Conservation (phyloP, 2,113 vertebrate genomes). For the Propithecus coquereli region DNA sequence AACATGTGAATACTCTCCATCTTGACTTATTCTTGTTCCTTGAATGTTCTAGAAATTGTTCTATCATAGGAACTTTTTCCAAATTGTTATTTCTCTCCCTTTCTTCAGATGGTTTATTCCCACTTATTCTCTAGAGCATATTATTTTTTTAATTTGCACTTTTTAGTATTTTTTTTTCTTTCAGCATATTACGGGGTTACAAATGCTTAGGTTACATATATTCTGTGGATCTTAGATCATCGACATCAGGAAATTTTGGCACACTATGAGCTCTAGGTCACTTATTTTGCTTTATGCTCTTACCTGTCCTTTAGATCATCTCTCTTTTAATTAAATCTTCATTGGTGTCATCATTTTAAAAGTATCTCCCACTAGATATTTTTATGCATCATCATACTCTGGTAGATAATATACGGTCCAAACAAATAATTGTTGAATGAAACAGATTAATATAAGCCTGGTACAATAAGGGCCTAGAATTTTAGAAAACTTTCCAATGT, state of each 20-base stretch:
- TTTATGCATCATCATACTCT: background rate
- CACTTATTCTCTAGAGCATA: background rate
- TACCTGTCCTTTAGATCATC: background rate
- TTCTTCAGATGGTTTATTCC: background rate
- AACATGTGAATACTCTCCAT: background rate
- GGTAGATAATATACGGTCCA: background rate
- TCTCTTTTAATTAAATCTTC: background rate
- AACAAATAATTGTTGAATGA: background rate
- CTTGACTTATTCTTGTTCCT: background rate
- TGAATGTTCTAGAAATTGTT: background rate
- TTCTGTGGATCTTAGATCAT: fast-evolving
- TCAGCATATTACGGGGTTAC: too few species aligned
- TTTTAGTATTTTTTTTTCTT: too few species aligned
- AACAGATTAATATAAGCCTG: background rate
- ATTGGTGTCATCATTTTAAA: background rate
- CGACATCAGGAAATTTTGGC: background rate
- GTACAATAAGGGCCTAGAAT: background rate
- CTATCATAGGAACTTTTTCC: background rate
- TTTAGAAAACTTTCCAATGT: background rate
- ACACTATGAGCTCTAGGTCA: background rate
- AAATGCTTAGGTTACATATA: background rate
- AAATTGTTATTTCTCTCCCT: background rate
- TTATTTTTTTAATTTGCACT: too few species aligned
- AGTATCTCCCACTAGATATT: background rate
- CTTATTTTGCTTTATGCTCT: background rate